These are phyloP conservation scores for Drosophila arawakana DNA, from an alignment of 1,140 invertebrate genomes.

Conservation along the genomic window DNA sequence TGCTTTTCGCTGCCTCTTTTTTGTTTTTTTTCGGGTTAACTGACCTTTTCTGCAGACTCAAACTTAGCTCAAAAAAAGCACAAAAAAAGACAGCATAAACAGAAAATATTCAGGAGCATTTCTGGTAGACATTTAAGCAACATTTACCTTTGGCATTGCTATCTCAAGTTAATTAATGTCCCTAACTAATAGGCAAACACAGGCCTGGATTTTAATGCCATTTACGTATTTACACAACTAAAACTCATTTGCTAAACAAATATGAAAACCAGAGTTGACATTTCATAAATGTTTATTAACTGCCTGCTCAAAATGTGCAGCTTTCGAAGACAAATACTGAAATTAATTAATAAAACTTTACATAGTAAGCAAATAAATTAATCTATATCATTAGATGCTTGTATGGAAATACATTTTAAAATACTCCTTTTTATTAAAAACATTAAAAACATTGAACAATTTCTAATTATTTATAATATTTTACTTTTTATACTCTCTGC, in stretches of 20 bases:
- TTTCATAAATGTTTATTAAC: slow-evolving; percentile 27
- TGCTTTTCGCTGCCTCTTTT: background rate
- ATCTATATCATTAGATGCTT: background rate
- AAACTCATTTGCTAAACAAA: slow-evolving; percentile 44
- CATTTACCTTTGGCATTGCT: slow-evolving; percentile 33
- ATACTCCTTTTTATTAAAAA: too few species aligned
- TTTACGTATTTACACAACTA: slow-evolving; percentile 32
- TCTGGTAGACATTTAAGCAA: slow-evolving; percentile 58
- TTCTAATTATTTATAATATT: background rate
- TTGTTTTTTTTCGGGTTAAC: slow-evolving; percentile 53
- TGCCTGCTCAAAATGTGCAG: background rate
- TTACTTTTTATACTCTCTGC: too few species aligned
- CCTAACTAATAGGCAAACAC: slow-evolving; percentile 30
- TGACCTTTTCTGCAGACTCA: slow-evolving; percentile 60
- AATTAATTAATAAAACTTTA: background rate
- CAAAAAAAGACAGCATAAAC: slow-evolving; percentile 20
- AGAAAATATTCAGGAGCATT: slow-evolving; percentile 34
- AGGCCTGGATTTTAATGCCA: slow-evolving; percentile 4
- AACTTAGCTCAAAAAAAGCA: slow-evolving; percentile 14
- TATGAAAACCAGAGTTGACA: slow-evolving; percentile 15
- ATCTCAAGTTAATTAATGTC: slow-evolving; percentile 40
- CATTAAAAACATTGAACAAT: too few species aligned
- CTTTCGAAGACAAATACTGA: background rate
- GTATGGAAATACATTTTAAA: background rate
- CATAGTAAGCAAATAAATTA: slow-evolving; percentile 3